These are phyloP conservation scores for Empis stercorea DNA, from an alignment of 2,888 invertebrate genomes.

Conservation along the genomic window DNA sequence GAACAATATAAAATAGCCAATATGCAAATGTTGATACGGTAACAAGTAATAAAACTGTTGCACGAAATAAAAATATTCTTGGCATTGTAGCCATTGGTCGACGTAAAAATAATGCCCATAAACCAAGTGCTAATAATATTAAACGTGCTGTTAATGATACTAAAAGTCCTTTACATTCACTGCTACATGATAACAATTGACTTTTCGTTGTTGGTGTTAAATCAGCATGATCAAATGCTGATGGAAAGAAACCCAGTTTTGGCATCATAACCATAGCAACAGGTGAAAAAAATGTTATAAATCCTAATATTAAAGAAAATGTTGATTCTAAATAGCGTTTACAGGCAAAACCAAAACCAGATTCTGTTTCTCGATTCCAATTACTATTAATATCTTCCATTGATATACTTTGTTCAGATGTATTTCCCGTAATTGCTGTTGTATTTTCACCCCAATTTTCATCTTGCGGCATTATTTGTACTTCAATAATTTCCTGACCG, in stretches of 20 bases:
- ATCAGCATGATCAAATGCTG: slow-evolving; percentile 49
- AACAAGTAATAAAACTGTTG: slow-evolving; percentile 75
- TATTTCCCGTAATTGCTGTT: slow-evolving; percentile 92
- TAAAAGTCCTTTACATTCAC: slow-evolving; percentile 87
- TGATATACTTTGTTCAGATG: slow-evolving; percentile 89
- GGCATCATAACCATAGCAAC: slow-evolving; percentile 91
- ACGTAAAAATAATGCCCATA: slow-evolving; percentile 85
- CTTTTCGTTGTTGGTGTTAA: slow-evolving; percentile 56
- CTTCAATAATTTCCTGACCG: slow-evolving; percentile 87
- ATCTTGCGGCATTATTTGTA: slow-evolving; percentile 90
- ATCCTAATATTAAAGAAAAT: slow-evolving; percentile 63
- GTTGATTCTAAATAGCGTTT: slow-evolving; percentile 73
- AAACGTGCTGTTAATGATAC: slow-evolving; percentile 86
- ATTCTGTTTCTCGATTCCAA: slow-evolving; percentile 67
- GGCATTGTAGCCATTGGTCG: slow-evolving; percentile 79
- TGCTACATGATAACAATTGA: slow-evolving; percentile 67
- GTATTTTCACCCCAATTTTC: slow-evolving; percentile 99
- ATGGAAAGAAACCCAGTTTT: slow-evolving; percentile 74
- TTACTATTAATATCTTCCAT: slow-evolving; percentile 82
- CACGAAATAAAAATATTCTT: slow-evolving; percentile 79
- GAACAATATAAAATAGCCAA: slow-evolving; percentile 96
- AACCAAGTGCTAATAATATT: slow-evolving; percentile 73
- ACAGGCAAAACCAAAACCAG: slow-evolving; percentile 58
- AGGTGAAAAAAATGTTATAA: slow-evolving; percentile 81
- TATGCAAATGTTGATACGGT: slow-evolving; percentile 89